Evolutionary conservation across 1,140 invertebrate species (phyloP).

Genomic region (Danaus plexippus): DNA sequence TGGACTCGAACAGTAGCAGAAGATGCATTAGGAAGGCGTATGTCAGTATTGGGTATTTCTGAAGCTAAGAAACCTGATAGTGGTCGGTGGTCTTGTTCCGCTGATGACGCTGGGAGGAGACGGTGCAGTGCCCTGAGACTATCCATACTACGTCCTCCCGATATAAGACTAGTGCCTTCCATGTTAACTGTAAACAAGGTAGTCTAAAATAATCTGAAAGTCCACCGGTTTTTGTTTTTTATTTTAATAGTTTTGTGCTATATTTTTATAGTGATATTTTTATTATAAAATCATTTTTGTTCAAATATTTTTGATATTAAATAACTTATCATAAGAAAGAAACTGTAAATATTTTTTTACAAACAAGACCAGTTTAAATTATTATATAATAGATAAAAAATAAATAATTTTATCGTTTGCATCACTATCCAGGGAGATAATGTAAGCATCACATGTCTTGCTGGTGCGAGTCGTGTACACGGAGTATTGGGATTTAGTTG

Average conservation of each 20-base stretch:
- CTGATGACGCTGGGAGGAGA: constrained; percentile 81
- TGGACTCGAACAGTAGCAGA: constrained; percentile 75
- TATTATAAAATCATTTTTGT: too few species aligned
- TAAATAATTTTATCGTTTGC: too few species aligned
- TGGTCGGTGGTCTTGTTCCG: constrained; percentile 81
- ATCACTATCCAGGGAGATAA: constrained; percentile 72
- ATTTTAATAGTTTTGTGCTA: too few species aligned
- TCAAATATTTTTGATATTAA: too few species aligned
- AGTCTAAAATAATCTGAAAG: not conserved
- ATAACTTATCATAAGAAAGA: not conserved
- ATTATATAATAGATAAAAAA: too few species aligned
- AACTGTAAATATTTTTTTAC: too few species aligned
- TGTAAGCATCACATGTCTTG: constrained; percentile 77
- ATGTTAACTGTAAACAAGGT: constrained; percentile 82
- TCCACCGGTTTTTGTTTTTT: too few species aligned
- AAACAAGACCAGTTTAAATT: too few species aligned
- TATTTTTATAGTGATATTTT: too few species aligned
- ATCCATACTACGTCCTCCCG: constrained; percentile 77
- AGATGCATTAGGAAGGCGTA: constrained; percentile 78
- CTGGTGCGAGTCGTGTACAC: constrained; percentile 72
- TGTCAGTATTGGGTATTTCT: constrained; percentile 78
- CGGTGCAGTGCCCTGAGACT: constrained; percentile 80
- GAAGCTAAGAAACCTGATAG: constrained; percentile 78
- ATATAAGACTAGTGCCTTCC: constrained; percentile 80
- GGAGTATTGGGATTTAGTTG: constrained; percentile 83